Conservation (phyloP, 2,888 invertebrate genomes). For the Argyresthia goedartella region DNA sequence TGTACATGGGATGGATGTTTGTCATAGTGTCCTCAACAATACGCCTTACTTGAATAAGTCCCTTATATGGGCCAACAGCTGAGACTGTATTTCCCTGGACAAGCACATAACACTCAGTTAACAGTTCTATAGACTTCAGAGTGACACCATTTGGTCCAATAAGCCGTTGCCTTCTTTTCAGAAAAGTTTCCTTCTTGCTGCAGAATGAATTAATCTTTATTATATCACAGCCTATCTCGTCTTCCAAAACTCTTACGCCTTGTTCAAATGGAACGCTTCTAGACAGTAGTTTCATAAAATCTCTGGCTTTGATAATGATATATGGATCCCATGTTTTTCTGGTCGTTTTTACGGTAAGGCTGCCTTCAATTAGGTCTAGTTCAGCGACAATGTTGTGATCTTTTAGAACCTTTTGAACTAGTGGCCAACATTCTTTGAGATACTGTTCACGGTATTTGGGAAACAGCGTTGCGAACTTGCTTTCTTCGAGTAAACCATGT, state of each 20-base stretch:
- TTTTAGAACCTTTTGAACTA: slow-evolving; percentile 87
- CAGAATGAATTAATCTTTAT: slow-evolving; percentile 96
- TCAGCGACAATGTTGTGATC: slow-evolving; percentile 88
- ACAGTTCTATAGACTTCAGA: slow-evolving; percentile 94
- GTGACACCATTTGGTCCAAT: slow-evolving; percentile 99
- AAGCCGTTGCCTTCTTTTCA: slow-evolving; percentile 92
- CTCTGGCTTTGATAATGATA: slow-evolving; percentile 95
- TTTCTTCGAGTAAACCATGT: slow-evolving; percentile 90
- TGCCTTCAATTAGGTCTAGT: slow-evolving; percentile 93
- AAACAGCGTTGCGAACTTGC: slow-evolving; percentile 96
- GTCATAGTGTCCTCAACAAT: slow-evolving; percentile 98
- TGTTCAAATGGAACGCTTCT: slow-evolving; percentile 98
- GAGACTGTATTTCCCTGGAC: slow-evolving; percentile 98
- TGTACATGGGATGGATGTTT: slow-evolving; percentile 98
- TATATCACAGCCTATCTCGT: slow-evolving; percentile 94
- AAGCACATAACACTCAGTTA: slow-evolving; percentile 96
- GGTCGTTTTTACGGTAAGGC: slow-evolving; percentile 94
- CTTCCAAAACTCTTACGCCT: slow-evolving; percentile 87
- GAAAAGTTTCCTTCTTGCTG: slow-evolving; percentile 92
- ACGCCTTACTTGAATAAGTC: slow-evolving; percentile 86
- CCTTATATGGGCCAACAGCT: slow-evolving; percentile 95
- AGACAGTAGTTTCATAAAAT: slow-evolving; percentile 94
- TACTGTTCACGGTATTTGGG: slow-evolving; percentile 98
- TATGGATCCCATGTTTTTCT: slow-evolving; percentile 99
- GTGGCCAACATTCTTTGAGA: slow-evolving; percentile 93